Base-by-base conservation (phyloP, 2,113 vertebrate species). In the Aptenodytes patagonicus region DNA sequence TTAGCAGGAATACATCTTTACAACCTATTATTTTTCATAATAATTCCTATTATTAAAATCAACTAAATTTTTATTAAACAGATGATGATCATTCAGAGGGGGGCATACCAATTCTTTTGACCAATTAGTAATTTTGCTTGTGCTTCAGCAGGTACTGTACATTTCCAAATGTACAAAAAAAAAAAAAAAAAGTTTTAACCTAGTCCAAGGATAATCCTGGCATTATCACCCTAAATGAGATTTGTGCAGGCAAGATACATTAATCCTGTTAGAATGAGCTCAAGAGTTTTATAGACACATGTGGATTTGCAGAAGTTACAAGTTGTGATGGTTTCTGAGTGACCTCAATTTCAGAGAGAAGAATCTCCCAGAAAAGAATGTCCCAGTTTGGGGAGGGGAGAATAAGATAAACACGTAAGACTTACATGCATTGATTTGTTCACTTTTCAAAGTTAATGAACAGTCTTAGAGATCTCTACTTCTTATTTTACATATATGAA, bases 171-270 rank as follows among this genome's bases (percentile, higher is more conserved):
- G n/a, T n/a, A n/a, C n/a, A n/a, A n/a, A n/a, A n/a, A n/a, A n/a
- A n/a, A n/a, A n/a, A n/a, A n/a, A n/a, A 87, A 32, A 36, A 89
- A 86, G 64, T 91, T 28, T 90, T 61, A 87, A 62, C 68, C 28
- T 32, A 70, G 40, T 58, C 46, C 55, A 70, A 85, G 57, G 70
- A 73, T 89, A 95, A 97, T 91, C 82, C 83, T 55, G 73, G 62
- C 68, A 73, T 92, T 82, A 95, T 75, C 51, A 91, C 42, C 32
- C 31, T 68, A 81, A 96, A 95, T 73, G 44, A 83, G 91, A 94
- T 91, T 89, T 91, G 55, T 88, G 58, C 75, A 70, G 87, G 61
- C 66, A 85, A 93, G 38, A 90, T 38, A 91, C 40, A 73, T 71
- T 80, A 96, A 94, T 95, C 93, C 40, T 61, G 80, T 90, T 87